Evolutionary conservation across 1,140 invertebrate genomes (phyloP), one percentile per base, ranked within the genome.

Genomic region (Tribolium madens): DNA sequence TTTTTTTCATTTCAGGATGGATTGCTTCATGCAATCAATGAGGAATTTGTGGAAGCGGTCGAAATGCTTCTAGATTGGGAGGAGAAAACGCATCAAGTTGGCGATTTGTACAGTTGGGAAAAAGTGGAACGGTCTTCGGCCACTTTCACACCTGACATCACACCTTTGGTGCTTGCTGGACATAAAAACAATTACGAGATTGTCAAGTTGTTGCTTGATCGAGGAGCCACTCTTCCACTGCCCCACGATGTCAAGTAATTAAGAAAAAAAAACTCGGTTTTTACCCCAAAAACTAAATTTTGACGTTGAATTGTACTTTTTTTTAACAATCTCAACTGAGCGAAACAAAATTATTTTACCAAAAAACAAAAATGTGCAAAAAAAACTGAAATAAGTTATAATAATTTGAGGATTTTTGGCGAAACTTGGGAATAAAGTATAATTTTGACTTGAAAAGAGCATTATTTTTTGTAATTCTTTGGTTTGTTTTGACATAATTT

Each of bases 181-280:
- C 96, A 97, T 86, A 93, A 93, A 86, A 96, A 97, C 86, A 96
- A 97, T 87, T 97, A 97, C 84, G 95, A 97, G 87, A 97, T 97
- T 78, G 87, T 97, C 0, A 97, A 97, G 86, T 91, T 97, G 31
- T 88, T 97, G 3, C 86, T 97, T 75, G 95, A 97, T 86, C 89
- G 95, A 75, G 95, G 96, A 17, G 95, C 95, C 1, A 93, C 94
- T 0, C 86, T 97, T 57, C 95, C 95, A 0, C 91, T 94, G 84
- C 64, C 57, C 1, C 57, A 64, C 17, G 73, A 68, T 18, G 36
- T 69, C 12, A 69, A 68, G 52, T 75, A 47, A 53, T 21, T 17
- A 18, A 21, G 18, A 21, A 21, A 21, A n/a, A n/a, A n/a, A n/a
- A n/a, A n/a, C n/a, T n/a, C n/a, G n/a, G n/a, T n/a, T n/a, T n/a